Base-by-base conservation (phyloP, 1,140 invertebrate species). In the Atopsyche davidsoni region DNA sequence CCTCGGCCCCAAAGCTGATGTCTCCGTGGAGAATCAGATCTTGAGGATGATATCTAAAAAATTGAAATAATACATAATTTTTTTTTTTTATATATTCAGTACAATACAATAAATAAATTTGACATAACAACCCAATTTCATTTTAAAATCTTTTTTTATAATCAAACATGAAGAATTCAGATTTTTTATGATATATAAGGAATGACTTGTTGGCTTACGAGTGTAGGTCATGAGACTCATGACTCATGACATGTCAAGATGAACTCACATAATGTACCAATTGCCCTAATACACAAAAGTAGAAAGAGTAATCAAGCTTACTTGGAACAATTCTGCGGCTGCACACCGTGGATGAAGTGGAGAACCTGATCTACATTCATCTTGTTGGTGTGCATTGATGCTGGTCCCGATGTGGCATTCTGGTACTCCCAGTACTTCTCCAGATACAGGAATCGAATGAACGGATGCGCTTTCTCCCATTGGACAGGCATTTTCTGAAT, bases 1-100 rank as follows among this genome's bases (percentile, higher is more conserved):
- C 82, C 56, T 92, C 80, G 1, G 86, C 86, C 1, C 92, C 93
- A 65, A 75, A 92, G 22, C 81, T 81, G 38, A 95, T 81, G 65
- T 95, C 91, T 3, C 92, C 91, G 45, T 81, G 80, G 23, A 96
- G 64, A 46, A 77, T 71, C 36, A 94, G 71, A 60, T 91, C 82
- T 47, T 89, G 77, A 6, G 81, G 77, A 50, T 77, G 77, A 57
- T 80, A 87, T 50, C 84, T 87, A 60, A 24, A 65, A 70, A 60
- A 41, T 40, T 46, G 35, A 23, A 17, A 38, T 38, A 49, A 42
- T 23, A 44, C 28, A 31, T 44, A 31, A 35, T 6, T 39, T 36
- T 34, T 36, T 35, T n/a, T 38, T 39, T 39, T 13, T 24, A 28
- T 28, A 7, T n/a, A 28, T n/a, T 28, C n/a, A n/a, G n/a, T n/a